phyloP scores from a whole-genome alignment of 2,113 vertebrate genomes.

The Muscicapa adusta region DNA sequence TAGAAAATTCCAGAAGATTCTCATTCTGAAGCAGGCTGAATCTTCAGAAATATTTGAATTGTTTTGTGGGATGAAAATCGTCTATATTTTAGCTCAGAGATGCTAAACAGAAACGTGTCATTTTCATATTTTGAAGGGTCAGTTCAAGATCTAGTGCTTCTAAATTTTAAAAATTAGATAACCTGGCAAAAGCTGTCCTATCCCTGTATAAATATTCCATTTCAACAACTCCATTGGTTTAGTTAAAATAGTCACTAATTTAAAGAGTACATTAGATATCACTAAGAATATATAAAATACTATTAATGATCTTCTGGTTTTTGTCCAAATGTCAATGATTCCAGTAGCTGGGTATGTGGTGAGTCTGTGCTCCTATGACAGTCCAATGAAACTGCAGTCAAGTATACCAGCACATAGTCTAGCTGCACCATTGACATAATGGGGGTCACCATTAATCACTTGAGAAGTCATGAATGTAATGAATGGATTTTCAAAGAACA shows the following conservation, averaged over 20 bases:
- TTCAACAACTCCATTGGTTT: not conserved
- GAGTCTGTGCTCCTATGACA: not conserved
- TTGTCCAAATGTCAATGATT: not conserved
- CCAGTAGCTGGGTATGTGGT: not conserved
- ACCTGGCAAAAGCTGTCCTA: not conserved
- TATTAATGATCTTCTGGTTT: not conserved
- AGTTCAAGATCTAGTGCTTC: not conserved
- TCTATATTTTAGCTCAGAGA: not conserved
- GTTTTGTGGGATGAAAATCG: not conserved
- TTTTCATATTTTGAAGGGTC: not conserved
- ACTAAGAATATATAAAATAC: not conserved
- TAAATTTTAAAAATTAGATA: not conserved
- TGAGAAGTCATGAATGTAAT: not conserved
- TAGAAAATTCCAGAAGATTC: not conserved
- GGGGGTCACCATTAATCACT: not conserved
- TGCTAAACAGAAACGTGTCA: not conserved
- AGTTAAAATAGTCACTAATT: not conserved
- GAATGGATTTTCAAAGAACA: not conserved
- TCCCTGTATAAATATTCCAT: not conserved
- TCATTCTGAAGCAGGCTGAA: not conserved
- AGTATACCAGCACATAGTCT: not conserved
- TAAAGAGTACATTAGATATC: not conserved
- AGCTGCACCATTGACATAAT: not conserved
- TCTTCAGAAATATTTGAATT: not conserved
- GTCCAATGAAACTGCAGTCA: not conserved